Conservation (phyloP, 1,140 invertebrate genomes). For the Cydia splendana region DNA sequence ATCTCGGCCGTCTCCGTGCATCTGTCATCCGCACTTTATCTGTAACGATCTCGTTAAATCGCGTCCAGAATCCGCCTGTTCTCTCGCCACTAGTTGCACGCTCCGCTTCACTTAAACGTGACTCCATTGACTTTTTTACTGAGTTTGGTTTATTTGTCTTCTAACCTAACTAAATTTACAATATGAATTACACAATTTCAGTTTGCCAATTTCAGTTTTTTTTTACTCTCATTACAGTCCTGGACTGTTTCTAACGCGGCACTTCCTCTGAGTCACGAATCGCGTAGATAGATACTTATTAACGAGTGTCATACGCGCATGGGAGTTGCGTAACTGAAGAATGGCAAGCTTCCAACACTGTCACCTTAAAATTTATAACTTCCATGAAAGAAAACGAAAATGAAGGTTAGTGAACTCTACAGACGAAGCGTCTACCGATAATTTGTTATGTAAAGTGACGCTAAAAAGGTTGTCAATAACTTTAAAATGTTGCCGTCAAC, state of each 20-base stretch:
- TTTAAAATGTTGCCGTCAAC: background rate
- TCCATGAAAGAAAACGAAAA: slow-evolving; percentile 54
- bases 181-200: slow-evolving; percentile 60
- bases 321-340: slow-evolving; percentile 48
- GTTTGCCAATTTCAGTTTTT: slow-evolving; percentile 52
- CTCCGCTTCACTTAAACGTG: slow-evolving; percentile 64
- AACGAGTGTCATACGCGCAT: slow-evolving; percentile 32
- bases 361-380: slow-evolving; percentile 47
- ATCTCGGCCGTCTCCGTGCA: slow-evolving; percentile 37
- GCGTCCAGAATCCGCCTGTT: slow-evolving; percentile 46
- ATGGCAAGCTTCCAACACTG: slow-evolving; percentile 53
- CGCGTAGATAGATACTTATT: slow-evolving; percentile 29
- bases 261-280: slow-evolving; percentile 48
- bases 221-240: slow-evolving; percentile 41
- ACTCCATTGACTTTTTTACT: slow-evolving; percentile 68
- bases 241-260: slow-evolving; percentile 43
- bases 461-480: background rate
- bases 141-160: slow-evolving; percentile 53
- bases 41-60: slow-evolving; percentile 43
- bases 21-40: slow-evolving; percentile 35
- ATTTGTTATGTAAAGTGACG: slow-evolving; percentile 23
- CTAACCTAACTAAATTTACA: slow-evolving; percentile 51
- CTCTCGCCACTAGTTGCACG: slow-evolving; percentile 70
- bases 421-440: slow-evolving; percentile 29
- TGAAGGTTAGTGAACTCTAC: slow-evolving; percentile 42